Evolutionary conservation across 2,797 vertebrate genomes (phyloP).

Genomic region (Botia almorhae): DNA sequence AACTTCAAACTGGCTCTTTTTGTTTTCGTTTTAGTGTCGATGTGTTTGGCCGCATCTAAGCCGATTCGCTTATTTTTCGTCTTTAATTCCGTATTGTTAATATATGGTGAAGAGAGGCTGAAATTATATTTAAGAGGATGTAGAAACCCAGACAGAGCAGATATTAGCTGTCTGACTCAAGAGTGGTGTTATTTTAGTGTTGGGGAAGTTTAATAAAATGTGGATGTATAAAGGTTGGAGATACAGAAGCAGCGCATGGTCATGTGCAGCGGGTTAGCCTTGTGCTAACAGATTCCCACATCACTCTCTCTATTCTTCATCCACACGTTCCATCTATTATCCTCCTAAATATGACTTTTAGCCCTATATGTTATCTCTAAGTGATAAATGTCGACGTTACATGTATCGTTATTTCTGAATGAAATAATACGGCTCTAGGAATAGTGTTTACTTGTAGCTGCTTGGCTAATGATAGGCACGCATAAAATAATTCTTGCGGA

Average conservation of each 20-base stretch:
- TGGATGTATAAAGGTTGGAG: conserved; percentile 1
- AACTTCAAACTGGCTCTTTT: conserved; percentile 29
- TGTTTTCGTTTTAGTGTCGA: conserved; percentile 52
- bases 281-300: conserved; percentile 29
- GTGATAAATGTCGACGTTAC: not conserved
- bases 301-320: not conserved
- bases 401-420: not conserved
- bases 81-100: not conserved
- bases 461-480: conserved; percentile 34
- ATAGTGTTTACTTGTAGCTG: conserved; percentile 40
- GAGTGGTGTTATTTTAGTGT: not conserved
- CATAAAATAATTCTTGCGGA: conserved; percentile 19
- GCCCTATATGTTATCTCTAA: not conserved
- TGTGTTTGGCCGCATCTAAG: conserved; percentile 25
- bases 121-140: not conserved
- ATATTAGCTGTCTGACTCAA: not conserved
- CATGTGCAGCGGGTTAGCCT: conserved; percentile 52
- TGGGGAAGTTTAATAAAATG: not conserved
- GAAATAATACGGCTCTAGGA: not conserved
- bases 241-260: conserved; percentile 54
- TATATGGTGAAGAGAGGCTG: not conserved
- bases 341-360: not conserved
- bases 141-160: not conserved
- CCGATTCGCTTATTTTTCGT: not conserved
- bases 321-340: too few species aligned